Conservation (phyloP, 2,113 vertebrate species). For the Protomyctophum bolini region DNA sequence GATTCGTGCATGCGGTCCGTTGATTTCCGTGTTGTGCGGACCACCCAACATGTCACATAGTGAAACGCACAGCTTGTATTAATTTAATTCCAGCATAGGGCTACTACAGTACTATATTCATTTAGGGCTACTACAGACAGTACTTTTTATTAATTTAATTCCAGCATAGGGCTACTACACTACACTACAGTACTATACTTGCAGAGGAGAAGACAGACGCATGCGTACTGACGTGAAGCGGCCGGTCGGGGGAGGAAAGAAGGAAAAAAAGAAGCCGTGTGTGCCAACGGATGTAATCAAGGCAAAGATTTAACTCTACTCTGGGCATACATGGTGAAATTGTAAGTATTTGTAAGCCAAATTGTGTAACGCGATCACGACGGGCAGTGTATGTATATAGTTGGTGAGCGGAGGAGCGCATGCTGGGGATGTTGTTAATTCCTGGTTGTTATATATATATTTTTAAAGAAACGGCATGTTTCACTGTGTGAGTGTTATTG, state of each 20-base stretch:
- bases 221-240: conserved; percentile 81
- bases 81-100: background rate
- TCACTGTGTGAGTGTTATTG: conserved; percentile 30
- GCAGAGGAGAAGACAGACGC: conserved; percentile 69
- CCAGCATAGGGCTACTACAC: conserved; percentile 60
- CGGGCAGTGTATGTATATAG: no score
- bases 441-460: conserved; percentile 34
- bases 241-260: conserved; percentile 61
- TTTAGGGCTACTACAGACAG: conserved; percentile 55
- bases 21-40: no score
- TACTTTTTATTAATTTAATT: no score
- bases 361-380: conserved; percentile 23
- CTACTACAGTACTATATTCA: conserved; percentile 31
- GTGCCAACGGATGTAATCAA: conserved; percentile 84
- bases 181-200: conserved; percentile 51
- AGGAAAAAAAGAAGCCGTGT: conserved; percentile 64
- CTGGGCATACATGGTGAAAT: conserved; percentile 86
- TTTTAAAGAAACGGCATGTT: conserved; percentile 55
- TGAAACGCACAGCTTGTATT: no score
- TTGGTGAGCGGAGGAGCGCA: conserved; percentile 27
- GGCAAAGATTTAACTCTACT: conserved; percentile 81
- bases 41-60: no score
- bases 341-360: conserved; percentile 76
- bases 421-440: conserved; percentile 24
- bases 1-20: no score